Conservation (phyloP, 2,797 vertebrate genomes). For the Lates japonicus region DNA sequence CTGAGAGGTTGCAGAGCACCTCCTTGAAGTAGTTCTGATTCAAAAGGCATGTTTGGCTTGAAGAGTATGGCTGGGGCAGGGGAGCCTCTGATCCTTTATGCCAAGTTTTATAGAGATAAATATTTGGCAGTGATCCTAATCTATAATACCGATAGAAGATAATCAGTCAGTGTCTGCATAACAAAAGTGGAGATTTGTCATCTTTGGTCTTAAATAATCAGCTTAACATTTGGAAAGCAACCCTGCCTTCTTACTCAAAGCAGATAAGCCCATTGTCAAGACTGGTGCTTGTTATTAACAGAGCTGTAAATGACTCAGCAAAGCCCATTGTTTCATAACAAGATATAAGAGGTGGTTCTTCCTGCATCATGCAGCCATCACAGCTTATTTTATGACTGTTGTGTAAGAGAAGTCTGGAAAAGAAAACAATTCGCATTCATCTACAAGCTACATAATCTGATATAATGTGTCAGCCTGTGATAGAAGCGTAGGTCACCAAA, state of each 20-base stretch:
- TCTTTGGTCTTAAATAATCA: conserved; percentile 20
- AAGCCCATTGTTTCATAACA: conserved; percentile 63
- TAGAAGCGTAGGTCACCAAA: neutral
- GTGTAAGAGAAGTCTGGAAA: conserved; percentile 25
- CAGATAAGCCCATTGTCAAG: conserved; percentile 45
- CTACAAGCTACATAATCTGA: conserved; percentile 28
- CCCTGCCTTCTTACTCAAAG: conserved; percentile 10
- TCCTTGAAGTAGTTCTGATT: conserved; percentile 66
- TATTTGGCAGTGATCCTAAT: conserved; percentile 45
- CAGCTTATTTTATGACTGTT: conserved; percentile 49
- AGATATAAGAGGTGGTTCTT: conserved; percentile 46
- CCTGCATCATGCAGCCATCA: conserved; percentile 45
- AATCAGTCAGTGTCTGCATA: conserved; percentile 33
- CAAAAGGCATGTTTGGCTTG: conserved; percentile 57
- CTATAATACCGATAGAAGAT: conserved; percentile 41
- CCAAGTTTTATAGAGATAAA: conserved; percentile 17
- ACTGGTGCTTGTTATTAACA: conserved; percentile 39
- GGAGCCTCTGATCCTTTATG: conserved; percentile 25
- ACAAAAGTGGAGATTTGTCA: conserved; percentile 46
- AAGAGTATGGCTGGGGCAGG: conserved; percentile 24
- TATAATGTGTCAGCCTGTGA: conserved; percentile 16
- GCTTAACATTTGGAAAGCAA: conserved; percentile 36
- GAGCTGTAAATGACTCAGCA: conserved; percentile 57
- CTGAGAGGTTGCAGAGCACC: conserved; percentile 30
- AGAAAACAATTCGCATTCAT: conserved; percentile 45